Percentiles rank a stretch among this genome's conserved stretches.
phyloP scores from a whole-genome alignment of 2,797 vertebrate species.

The Trematomus bernacchii region DNA sequence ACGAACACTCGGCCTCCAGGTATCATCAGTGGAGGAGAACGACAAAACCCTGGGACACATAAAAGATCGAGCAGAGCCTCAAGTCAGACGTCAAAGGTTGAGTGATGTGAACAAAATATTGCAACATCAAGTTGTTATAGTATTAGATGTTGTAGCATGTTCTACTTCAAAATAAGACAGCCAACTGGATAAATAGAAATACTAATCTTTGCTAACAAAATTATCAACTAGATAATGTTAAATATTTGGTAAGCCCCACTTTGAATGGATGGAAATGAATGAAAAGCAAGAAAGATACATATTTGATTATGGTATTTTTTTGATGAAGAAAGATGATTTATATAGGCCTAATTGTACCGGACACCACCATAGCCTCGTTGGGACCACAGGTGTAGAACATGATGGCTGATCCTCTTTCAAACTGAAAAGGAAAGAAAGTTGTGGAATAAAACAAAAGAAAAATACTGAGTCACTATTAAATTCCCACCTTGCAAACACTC shows the following conservation, averaged over 20 bases:
- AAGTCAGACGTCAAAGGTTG: not conserved
- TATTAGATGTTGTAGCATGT: not conserved
- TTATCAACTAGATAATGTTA: not conserved
- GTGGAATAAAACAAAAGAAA: not conserved
- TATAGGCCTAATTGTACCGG: constrained; percentile 80
- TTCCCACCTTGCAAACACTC: not conserved
- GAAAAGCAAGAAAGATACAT: not conserved
- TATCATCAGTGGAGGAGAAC: constrained; percentile 93
- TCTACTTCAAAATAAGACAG: not conserved
- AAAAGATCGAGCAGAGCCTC: not conserved
- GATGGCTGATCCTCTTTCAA: constrained; percentile 42
- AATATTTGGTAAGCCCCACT: not conserved
- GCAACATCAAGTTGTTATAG: too few relatives aligned
- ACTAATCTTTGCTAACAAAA: not conserved
- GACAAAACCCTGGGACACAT: constrained; percentile 87
- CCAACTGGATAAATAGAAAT: not conserved
- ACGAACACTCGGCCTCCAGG: constrained; percentile 92
- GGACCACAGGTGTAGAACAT: constrained; percentile 95
- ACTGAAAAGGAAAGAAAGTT: constrained; percentile 22
- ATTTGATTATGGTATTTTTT: too few relatives aligned
- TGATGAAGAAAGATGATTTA: not conserved
- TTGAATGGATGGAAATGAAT: not conserved
- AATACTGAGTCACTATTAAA: not conserved
- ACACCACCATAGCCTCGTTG: constrained; percentile 96
- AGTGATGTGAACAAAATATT: not conserved